These are phyloP conservation scores for Lasioglossum leucozonium DNA, from an alignment of 2,888 invertebrate genomes.

Conservation along the genomic window DNA sequence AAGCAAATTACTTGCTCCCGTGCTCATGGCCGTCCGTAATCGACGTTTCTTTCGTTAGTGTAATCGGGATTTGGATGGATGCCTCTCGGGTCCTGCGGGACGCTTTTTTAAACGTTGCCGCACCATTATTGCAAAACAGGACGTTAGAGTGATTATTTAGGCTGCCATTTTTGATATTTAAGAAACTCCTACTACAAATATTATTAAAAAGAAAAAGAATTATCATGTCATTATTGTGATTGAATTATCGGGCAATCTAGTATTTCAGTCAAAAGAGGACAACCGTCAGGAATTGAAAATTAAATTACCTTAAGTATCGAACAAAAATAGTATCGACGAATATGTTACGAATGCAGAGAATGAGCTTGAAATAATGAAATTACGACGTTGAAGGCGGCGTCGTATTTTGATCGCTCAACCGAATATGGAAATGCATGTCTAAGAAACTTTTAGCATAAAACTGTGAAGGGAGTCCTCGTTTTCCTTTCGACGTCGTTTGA, in stretches of 20 bases:
- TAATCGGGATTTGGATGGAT: neutral
- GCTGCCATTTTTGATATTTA: too few relatives aligned
- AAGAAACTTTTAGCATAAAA: neutral
- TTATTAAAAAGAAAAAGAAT: too few relatives aligned
- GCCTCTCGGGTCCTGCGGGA: neutral
- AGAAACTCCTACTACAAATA: too few relatives aligned
- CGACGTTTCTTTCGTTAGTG: neutral
- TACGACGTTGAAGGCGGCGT: neutral
- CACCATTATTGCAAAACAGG: neutral
- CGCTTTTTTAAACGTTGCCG: neutral
- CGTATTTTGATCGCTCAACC: neutral
- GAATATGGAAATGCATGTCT: neutral
- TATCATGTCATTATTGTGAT: too few relatives aligned
- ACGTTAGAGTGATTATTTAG: too few relatives aligned
- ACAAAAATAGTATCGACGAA: neutral
- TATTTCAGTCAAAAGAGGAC: too few relatives aligned
- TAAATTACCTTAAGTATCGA: neutral
- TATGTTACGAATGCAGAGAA: neutral
- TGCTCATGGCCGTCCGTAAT: neutral
- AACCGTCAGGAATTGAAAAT: too few relatives aligned
- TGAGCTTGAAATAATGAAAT: neutral
- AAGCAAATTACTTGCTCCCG: neutral
- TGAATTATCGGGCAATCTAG: too few relatives aligned
- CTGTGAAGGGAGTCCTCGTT: neutral
- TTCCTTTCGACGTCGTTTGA: neutral